Evolutionary conservation across 2,113 vertebrate genomes (phyloP).

Genomic region (Poeciliopsis retropinna): DNA sequence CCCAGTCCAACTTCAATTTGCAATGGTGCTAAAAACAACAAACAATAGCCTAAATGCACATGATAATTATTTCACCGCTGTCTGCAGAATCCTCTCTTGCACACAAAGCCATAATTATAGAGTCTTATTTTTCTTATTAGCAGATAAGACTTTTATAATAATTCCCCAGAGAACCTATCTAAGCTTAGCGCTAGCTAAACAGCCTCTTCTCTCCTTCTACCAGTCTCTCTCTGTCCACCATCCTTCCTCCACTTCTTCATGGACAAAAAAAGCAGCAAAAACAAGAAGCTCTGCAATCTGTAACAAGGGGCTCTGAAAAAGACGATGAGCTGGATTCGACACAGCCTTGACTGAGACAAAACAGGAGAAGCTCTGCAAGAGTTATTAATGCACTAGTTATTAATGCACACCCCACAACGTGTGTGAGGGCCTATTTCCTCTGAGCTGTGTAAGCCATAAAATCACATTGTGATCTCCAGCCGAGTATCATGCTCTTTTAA

Average conservation of each 20-base stretch:
- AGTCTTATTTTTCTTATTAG: constrained; percentile 59
- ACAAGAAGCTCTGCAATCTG: not conserved
- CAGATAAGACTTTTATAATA: constrained; percentile 60
- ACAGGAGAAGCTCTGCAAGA: constrained; percentile 3
- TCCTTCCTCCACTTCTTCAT: not conserved
- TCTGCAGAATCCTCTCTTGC: constrained; percentile 14
- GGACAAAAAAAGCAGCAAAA: constrained; percentile 20
- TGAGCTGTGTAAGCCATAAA: constrained; percentile 43
- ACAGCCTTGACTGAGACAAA: constrained; percentile 36
- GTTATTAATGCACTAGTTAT: constrained; percentile 12
- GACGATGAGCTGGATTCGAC: constrained; percentile 40
- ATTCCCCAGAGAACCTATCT: constrained; percentile 50
- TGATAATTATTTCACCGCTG: not conserved
- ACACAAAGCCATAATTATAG: constrained; percentile 58
- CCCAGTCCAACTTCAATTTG: too few species aligned
- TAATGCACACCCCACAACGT: constrained; percentile 1
- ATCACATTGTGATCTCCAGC: constrained; percentile 56
- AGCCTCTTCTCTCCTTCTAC: constrained; percentile 21
- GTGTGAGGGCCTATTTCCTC: constrained; percentile 43
- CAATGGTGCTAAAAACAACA: not conserved
- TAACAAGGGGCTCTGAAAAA: constrained; percentile 7
- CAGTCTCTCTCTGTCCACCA: not conserved
- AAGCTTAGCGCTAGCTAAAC: constrained; percentile 59
- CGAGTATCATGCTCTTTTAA: constrained; percentile 55
- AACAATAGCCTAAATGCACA: constrained; percentile 1